A percentile compares a stretch with the other conserved stretches of the same genome.
phyloP scores from a whole-genome alignment of 2,888 invertebrate genomes.

The Candidula unifasciata region DNA sequence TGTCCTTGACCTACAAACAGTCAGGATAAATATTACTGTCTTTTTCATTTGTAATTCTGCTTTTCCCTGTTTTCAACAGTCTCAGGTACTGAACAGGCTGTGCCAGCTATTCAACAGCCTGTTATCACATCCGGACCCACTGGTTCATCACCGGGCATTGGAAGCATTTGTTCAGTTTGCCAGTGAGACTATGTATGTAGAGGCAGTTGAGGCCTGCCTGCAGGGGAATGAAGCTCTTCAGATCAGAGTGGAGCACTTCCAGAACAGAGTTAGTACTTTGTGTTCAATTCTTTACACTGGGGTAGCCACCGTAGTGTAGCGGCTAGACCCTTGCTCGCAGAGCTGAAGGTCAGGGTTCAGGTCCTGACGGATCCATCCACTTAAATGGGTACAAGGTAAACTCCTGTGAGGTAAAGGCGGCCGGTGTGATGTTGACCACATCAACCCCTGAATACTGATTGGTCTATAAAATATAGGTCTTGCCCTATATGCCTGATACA shows the following conservation, averaged over 20 bases:
- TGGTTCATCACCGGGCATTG: slow-evolving; percentile 64
- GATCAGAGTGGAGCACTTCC: slow-evolving; percentile 62
- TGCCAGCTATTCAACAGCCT: slow-evolving; percentile 57
- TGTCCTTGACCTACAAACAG: not conserved
- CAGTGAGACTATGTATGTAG: slow-evolving; percentile 67
- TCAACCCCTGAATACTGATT: too few species aligned
- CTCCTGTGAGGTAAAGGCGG: too few species aligned
- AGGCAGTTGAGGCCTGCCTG: slow-evolving; percentile 68
- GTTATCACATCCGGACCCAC: slow-evolving; percentile 57
- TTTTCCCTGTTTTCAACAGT: slow-evolving; percentile 58
- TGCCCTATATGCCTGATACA: too few species aligned
- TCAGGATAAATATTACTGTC: too few species aligned
- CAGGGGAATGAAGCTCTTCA: slow-evolving; percentile 59
- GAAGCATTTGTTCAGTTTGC: slow-evolving; percentile 69
- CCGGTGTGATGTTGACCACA: too few species aligned
- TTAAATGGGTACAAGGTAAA: too few species aligned
- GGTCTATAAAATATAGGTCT: too few species aligned
- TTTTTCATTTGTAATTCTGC: too few species aligned
- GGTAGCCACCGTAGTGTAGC: too few species aligned
- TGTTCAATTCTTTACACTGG: not conserved
- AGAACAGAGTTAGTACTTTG: slow-evolving; percentile 62
- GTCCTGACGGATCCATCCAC: too few species aligned
- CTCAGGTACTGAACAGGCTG: slow-evolving; percentile 60
- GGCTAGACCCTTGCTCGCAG: too few species aligned
- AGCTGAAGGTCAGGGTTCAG: too few species aligned